A percentile compares a stretch with the other conserved stretches of the same genome.
Conservation (phyloP, 2,888 invertebrate species). For the Pollenia griseotomentosa region DNA sequence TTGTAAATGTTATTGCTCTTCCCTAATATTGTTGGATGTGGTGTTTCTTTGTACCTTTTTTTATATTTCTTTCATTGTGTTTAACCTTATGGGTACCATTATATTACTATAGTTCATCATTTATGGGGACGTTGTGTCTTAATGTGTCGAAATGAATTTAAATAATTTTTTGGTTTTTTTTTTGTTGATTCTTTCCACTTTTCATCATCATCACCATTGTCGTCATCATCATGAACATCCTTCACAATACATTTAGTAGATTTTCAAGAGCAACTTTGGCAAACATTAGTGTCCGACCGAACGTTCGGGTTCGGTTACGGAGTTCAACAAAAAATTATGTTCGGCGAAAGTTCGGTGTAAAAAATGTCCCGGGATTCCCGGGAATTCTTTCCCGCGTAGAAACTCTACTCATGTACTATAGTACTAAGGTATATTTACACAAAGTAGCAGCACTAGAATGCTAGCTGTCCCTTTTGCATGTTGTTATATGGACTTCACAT, state of each 20-base stretch:
- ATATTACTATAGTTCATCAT: constrained; percentile 71
- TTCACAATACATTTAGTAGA: constrained; percentile 39
- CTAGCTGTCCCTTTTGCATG: no score
- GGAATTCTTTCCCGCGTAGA: no score
- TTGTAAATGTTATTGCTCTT: constrained; percentile 4
- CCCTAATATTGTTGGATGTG: constrained; percentile 20
- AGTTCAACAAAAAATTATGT: no score
- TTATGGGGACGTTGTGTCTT: constrained; percentile 75
- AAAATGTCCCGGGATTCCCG: no score
- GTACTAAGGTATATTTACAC: no score
- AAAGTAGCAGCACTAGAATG: no score
- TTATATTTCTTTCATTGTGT: constrained; percentile 36
- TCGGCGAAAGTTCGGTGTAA: no score
- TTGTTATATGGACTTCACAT: no score
- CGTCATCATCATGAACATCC: constrained; percentile 14
- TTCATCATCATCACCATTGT: background rate
- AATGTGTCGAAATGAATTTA: constrained; percentile 79
- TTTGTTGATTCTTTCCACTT: background rate
- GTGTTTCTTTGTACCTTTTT: constrained; percentile 27
- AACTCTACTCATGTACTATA: no score
- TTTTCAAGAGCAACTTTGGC: constrained; percentile 38
- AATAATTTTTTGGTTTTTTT: constrained; percentile 72
- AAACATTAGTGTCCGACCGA: background rate
- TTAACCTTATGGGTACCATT: constrained; percentile 68
- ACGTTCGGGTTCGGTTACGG: no score